A percentile compares a stretch with the other conserved stretches of the same genome.
phyloP scores from a whole-genome alignment of 1,140 invertebrate genomes.

The Drosophila repletoides region DNA sequence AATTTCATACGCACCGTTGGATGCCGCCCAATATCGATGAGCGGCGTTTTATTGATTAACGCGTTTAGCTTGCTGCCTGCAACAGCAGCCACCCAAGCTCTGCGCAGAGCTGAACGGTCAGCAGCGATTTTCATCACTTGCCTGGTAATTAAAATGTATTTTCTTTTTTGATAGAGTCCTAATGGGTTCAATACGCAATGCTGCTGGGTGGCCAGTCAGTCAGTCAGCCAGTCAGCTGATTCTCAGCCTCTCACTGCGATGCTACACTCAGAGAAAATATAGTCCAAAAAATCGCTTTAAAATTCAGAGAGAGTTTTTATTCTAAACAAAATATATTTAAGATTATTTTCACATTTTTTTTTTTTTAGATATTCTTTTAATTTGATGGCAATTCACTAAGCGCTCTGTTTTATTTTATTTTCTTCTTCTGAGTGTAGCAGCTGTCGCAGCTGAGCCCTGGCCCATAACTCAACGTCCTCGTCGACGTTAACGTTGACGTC shows the following conservation, averaged over 20 bases:
- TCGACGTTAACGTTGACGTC: constrained; percentile 28
- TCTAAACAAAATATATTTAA: too few relatives aligned
- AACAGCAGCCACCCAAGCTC: constrained; percentile 10
- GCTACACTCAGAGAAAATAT: too few relatives aligned
- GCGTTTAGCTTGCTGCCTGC: constrained; percentile 25
- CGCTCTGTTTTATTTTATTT: neutral
- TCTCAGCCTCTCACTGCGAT: neutral
- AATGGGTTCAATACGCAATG: constrained; percentile 12
- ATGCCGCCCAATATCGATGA: constrained; percentile 42
- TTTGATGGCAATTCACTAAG: too few relatives aligned
- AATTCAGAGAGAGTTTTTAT: too few relatives aligned
- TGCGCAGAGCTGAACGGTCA: constrained; percentile 8
- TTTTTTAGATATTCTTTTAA: too few relatives aligned
- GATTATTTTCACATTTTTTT: too few relatives aligned
- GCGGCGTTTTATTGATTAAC: constrained; percentile 72
- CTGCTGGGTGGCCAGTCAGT: constrained; percentile 62
- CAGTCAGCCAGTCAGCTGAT: constrained; percentile 2
- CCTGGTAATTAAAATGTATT: constrained; percentile 76
- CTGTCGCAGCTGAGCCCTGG: constrained; percentile 56
- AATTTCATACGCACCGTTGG: constrained; percentile 79
- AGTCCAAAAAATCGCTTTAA: too few relatives aligned
- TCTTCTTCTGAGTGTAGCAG: constrained; percentile 23
- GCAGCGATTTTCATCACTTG: constrained; percentile 63
- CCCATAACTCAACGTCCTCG: constrained; percentile 60
- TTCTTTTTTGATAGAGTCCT: constrained; percentile 54